Percentiles rank a stretch among this genome's conserved stretches.
These are phyloP conservation scores for Malthinus flaveolus DNA, from an alignment of 2,888 invertebrate genomes.

Conservation along the genomic window DNA sequence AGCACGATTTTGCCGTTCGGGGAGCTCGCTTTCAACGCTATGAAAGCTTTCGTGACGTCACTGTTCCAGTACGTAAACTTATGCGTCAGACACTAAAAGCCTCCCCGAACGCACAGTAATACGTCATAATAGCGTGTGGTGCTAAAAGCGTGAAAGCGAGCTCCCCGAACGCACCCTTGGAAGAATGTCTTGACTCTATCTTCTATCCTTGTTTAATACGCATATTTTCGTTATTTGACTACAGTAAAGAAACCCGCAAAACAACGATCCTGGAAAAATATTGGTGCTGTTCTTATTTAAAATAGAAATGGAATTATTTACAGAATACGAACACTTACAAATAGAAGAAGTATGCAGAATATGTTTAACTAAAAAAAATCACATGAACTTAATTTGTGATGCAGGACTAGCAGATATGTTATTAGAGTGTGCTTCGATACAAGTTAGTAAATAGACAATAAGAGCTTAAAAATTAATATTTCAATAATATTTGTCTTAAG, in stretches of 20 bases:
- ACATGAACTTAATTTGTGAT: constrained; percentile 37
- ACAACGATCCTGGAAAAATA: constrained; percentile 2
- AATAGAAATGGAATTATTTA: constrained; percentile 32
- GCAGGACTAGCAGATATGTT: constrained; percentile 37
- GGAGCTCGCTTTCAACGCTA: too few relatives aligned
- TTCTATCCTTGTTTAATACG: too few relatives aligned
- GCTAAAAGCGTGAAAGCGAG: too few relatives aligned
- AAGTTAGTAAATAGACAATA: constrained; percentile 31
- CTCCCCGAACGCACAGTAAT: too few relatives aligned
- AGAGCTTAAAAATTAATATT: background rate
- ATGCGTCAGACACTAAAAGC: too few relatives aligned
- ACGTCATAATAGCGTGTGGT: too few relatives aligned
- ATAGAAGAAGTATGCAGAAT: constrained; percentile 38
- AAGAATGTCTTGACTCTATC: too few relatives aligned
- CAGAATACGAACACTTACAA: constrained; percentile 35
- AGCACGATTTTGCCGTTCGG: too few relatives aligned
- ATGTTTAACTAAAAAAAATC: constrained; percentile 35
- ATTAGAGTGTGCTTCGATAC: constrained; percentile 38
- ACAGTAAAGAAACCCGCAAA: background rate
- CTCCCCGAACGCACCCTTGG: too few relatives aligned
- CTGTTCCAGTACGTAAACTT: too few relatives aligned
- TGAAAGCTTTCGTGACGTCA: too few relatives aligned
- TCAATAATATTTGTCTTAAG: constrained; percentile 13
- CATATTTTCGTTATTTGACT: too few relatives aligned
- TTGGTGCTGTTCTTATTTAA: background rate